Evolutionary conservation across 23 tunicate genomes (phyloP).

Genomic region (Aplidium turbinatum): DNA sequence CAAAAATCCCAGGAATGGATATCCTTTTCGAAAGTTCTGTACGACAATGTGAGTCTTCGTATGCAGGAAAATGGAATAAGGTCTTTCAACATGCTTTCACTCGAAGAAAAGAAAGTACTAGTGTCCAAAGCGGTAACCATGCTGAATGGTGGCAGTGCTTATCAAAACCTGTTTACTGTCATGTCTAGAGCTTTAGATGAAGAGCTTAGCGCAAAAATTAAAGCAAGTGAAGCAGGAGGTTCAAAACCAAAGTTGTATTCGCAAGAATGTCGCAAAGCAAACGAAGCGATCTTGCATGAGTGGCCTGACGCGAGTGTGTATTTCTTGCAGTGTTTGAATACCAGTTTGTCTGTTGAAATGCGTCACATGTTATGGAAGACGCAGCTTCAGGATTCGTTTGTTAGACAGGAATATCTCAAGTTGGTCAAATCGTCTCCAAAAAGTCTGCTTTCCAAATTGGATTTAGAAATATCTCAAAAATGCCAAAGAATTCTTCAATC

Average conservation of each 20-base stretch:
- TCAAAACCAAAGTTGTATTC: constrained; percentile 19
- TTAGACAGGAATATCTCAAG: constrained; percentile 35
- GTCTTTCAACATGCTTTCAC: constrained; percentile 43
- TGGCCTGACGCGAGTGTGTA: constrained; percentile 56
- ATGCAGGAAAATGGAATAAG: constrained; percentile 74
- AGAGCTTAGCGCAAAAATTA: constrained; percentile 33
- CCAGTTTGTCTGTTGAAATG: constrained; percentile 24
- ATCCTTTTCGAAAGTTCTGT: constrained; percentile 54
- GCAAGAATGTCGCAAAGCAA: constrained; percentile 48
- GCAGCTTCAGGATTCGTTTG: constrained; percentile 27
- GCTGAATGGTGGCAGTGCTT: constrained; percentile 44
- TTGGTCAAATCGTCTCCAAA: constrained; percentile 47
- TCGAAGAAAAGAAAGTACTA: constrained; percentile 46
- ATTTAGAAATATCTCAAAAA: constrained; percentile 81
- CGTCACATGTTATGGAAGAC: constrained; percentile 61
- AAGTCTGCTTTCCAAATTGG: constrained; percentile 55
- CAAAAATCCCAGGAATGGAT: constrained; percentile 67
- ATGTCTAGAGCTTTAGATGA: constrained; percentile 53
- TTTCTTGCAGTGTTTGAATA: constrained; percentile 52
- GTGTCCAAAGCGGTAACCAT: constrained; percentile 42
- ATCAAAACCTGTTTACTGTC: constrained; percentile 31
- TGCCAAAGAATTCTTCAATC: constrained; percentile 55
- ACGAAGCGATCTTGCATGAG: constrained; percentile 47
- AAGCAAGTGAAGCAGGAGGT: constrained; percentile 7
- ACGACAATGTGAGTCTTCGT: constrained; percentile 47